A percentile compares a stretch with the other conserved stretches of the same genome.
Conservation (phyloP, 2,797 vertebrate genomes). For the Pempheris klunzingeri region DNA sequence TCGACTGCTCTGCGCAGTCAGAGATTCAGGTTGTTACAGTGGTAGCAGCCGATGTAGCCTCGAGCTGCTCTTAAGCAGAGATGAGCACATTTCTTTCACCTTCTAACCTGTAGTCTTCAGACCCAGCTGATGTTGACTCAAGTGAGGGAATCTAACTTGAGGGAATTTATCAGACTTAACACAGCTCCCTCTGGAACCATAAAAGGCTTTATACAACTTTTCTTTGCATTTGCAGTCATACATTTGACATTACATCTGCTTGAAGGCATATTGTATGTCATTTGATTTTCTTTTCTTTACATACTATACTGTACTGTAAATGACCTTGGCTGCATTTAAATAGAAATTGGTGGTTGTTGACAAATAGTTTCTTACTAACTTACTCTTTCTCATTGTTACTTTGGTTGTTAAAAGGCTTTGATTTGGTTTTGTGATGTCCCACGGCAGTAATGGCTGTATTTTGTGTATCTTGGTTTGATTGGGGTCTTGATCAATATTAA, state of each 20-base stretch:
- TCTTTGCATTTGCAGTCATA: too few relatives aligned
- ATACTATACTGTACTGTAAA: not conserved
- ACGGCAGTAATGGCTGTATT: constrained; percentile 38
- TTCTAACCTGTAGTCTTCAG: too few relatives aligned
- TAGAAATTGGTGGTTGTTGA: not conserved
- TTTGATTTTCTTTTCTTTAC: not conserved
- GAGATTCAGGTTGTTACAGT: too few relatives aligned
- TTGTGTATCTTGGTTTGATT: constrained; percentile 47
- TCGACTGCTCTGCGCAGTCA: too few relatives aligned
- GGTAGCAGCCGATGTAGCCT: too few relatives aligned
- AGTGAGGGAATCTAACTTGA: not conserved
- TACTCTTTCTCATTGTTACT: constrained; percentile 18
- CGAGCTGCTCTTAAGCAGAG: too few relatives aligned
- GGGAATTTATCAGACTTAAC: not conserved
- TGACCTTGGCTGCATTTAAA: not conserved
- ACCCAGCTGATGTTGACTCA: not conserved
- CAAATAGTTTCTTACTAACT: not conserved
- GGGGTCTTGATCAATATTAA: constrained; percentile 53
- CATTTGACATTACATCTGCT: not conserved
- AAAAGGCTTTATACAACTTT: not conserved
- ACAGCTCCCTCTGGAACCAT: not conserved
- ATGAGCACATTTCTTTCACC: too few relatives aligned
- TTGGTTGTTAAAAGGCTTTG: constrained; percentile 25
- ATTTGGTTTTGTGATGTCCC: not conserved
- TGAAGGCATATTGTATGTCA: not conserved